Conservation (phyloP, 1,140 invertebrate genomes). For the Heliconius congener region DNA sequence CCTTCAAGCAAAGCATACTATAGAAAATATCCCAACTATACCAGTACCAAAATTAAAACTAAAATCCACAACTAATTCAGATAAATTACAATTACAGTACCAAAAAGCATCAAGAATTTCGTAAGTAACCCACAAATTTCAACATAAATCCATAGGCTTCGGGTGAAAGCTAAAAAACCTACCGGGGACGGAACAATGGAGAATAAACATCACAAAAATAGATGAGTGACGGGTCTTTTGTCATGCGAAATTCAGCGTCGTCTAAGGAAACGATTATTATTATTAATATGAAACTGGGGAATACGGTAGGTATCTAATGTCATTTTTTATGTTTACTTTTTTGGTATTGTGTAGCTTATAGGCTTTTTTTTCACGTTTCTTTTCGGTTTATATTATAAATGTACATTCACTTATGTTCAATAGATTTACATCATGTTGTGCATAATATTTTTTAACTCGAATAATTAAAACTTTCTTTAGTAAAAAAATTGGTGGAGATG, state of each 20-base stretch:
- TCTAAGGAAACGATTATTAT: constrained; percentile 50
- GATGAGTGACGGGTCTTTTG: constrained; percentile 66
- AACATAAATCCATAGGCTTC: constrained; percentile 8
- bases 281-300: constrained; percentile 52
- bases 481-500: too few species aligned
- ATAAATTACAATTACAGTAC: neutral
- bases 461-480: too few species aligned
- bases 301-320: constrained; percentile 36
- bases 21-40: neutral
- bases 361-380: neutral
- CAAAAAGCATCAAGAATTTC: neutral
- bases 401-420: neutral
- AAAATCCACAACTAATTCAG: neutral
- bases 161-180: constrained; percentile 44
- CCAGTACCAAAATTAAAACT: neutral
- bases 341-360: constrained; percentile 31
- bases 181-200: constrained; percentile 57
- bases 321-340: constrained; percentile 52
- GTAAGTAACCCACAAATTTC: neutral
- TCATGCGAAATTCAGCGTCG: constrained; percentile 60
- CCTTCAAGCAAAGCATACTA: neutral
- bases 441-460: too few species aligned
- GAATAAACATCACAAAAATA: constrained; percentile 60
- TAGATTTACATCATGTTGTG: neutral
- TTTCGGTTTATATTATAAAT: neutral